Evolutionary conservation across 2,797 vertebrate genomes (phyloP).

Genomic region (Xenopus petersii): DNA sequence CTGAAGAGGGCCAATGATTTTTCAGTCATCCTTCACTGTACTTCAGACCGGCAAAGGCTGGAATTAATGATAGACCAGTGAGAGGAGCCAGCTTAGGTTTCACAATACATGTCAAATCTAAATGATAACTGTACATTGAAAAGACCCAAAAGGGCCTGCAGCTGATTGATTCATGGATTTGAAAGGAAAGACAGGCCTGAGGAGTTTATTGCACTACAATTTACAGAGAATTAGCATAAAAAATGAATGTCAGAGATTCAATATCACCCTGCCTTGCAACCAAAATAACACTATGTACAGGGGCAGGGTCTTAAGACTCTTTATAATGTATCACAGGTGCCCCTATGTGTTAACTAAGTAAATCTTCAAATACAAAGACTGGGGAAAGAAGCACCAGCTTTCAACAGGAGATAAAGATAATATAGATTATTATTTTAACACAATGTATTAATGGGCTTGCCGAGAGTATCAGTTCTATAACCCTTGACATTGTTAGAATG

Average conservation of each 20-base stretch:
- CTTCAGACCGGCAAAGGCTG: constrained; percentile 84
- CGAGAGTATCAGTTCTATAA: too few species aligned
- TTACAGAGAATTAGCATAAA: constrained; percentile 81
- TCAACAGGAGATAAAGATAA: too few species aligned
- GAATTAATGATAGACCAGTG: constrained; percentile 93
- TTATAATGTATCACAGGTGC: constrained; percentile 13
- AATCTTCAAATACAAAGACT: not conserved
- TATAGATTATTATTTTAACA: too few species aligned
- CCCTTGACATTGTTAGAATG: too few species aligned
- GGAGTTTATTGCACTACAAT: constrained; percentile 87
- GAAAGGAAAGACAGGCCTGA: constrained; percentile 88
- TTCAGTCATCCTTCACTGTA: constrained; percentile 91
- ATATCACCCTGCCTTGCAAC: constrained; percentile 77
- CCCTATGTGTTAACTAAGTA: constrained; percentile 10
- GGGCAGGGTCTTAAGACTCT: constrained; percentile 57
- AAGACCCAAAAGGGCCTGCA: constrained; percentile 79
- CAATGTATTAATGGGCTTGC: too few species aligned
- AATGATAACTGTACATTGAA: constrained; percentile 94
- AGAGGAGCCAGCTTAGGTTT: constrained; percentile 85
- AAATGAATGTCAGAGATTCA: constrained; percentile 79
- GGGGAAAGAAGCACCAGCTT: not conserved
- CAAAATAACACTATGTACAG: constrained; percentile 65
- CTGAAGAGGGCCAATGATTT: constrained; percentile 89
- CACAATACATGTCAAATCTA: constrained; percentile 97
- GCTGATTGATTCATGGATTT: constrained; percentile 93